phyloP scores from a whole-genome alignment of 1,140 invertebrate species.

The Notospermus geniculatus region DNA sequence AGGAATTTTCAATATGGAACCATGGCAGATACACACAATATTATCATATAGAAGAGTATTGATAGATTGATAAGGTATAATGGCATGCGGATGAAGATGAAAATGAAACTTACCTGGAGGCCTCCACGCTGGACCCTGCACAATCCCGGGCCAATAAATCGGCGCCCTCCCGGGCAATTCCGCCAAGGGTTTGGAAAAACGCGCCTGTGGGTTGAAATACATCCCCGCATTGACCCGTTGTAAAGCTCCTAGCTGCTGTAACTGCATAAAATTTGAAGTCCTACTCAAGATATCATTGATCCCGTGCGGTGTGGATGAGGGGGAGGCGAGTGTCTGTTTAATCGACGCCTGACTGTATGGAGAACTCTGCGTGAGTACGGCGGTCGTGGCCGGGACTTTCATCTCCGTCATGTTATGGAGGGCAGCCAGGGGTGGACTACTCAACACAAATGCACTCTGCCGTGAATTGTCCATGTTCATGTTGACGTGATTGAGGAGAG shows the following conservation, averaged over 20 bases:
- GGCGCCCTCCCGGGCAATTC: constrained; percentile 66
- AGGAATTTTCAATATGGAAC: too few species aligned
- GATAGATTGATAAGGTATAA: too few species aligned
- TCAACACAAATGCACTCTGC: constrained; percentile 63
- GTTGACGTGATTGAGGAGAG: constrained; percentile 60
- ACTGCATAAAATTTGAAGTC: constrained; percentile 58
- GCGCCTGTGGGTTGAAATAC: constrained; percentile 63
- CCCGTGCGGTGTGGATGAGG: constrained; percentile 83
- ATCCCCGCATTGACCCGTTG: constrained; percentile 57
- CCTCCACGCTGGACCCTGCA: constrained; percentile 75
- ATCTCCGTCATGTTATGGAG: constrained; percentile 93
- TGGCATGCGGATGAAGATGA: too few species aligned
- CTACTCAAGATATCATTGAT: constrained; percentile 92
- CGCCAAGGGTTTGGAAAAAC: constrained; percentile 64
- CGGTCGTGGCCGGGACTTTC: constrained; percentile 58
- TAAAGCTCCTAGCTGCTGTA: constrained; percentile 28
- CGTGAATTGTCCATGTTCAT: constrained; percentile 51
- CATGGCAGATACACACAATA: too few species aligned
- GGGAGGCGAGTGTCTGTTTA: constrained; percentile 30
- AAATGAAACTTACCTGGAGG: constrained; percentile 72
- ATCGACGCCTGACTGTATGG: constrained; percentile 39
- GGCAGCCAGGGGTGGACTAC: constrained; percentile 79
- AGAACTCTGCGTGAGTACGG: constrained; percentile 40
- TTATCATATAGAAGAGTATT: too few species aligned
- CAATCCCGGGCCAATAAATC: constrained; percentile 88